Conservation (phyloP, 2,888 invertebrate species). For the Axea sp. region DNA sequence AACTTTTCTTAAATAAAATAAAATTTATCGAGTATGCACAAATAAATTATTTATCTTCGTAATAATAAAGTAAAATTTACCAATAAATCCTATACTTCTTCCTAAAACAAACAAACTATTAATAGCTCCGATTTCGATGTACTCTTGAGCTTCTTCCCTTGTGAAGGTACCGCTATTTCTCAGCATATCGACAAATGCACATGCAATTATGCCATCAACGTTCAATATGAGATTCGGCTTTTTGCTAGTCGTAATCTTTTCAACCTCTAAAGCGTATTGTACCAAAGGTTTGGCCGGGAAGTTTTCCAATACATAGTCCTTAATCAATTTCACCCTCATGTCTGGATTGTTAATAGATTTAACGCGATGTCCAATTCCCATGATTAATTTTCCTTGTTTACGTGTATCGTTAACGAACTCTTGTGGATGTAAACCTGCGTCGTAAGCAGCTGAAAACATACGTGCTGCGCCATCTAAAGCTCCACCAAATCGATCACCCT, state of each 20-base stretch:
- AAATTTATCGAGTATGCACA: too few species aligned
- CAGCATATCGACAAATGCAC: constrained; percentile 97
- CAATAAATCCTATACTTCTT: constrained; percentile 98
- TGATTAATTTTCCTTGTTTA: constrained; percentile 97
- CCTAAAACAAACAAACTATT: constrained; percentile 99
- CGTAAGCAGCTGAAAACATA: constrained; percentile 98
- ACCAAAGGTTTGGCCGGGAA: constrained; percentile 97
- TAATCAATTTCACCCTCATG: constrained; percentile 97
- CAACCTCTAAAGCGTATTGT: constrained; percentile 97
- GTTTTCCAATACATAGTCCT: constrained; percentile 95
- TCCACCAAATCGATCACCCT: constrained; percentile 99
- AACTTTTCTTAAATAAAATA: too few species aligned
- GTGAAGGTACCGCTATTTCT: constrained; percentile 97
- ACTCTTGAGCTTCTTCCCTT: constrained; percentile 98
- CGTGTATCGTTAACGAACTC: constrained; percentile 99
- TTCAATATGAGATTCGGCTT: constrained; percentile 99
- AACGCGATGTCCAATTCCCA: constrained; percentile 98
- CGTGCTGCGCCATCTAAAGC: constrained; percentile 98
- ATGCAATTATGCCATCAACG: constrained; percentile 99
- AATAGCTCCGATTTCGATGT: constrained; percentile 97
- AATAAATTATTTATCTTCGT: too few species aligned
- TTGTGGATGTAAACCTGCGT: constrained; percentile 95
- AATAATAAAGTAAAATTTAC: constrained; percentile 78
- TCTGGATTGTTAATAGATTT: constrained; percentile 99
- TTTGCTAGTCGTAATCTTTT: constrained; percentile 99